phyloP scores from a whole-genome alignment of 1,140 invertebrate genomes.

The Mactra quadrangularis region DNA sequence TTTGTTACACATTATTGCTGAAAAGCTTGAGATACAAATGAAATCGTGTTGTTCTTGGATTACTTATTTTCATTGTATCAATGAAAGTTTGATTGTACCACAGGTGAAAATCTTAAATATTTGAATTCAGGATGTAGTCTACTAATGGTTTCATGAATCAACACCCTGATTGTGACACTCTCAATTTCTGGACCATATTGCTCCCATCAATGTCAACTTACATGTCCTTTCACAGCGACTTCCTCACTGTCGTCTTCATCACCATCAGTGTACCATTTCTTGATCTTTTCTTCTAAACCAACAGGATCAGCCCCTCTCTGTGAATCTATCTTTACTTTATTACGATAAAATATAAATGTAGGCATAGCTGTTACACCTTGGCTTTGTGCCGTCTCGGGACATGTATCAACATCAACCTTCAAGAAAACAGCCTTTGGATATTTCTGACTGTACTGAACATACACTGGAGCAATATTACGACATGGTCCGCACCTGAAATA shows the following conservation, averaged over 20 bases:
- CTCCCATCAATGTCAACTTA: too few species aligned
- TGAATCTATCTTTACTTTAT: constrained; percentile 85
- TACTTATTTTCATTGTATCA: too few species aligned
- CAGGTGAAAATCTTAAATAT: too few species aligned
- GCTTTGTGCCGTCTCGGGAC: constrained; percentile 89
- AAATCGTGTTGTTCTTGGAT: too few species aligned
- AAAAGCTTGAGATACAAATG: too few species aligned
- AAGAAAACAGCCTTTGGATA: constrained; percentile 96
- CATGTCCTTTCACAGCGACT: constrained; percentile 87
- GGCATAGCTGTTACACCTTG: constrained; percentile 98
- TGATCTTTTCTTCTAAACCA: constrained; percentile 94
- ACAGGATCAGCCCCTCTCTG: constrained; percentile 88
- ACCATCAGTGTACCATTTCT: constrained; percentile 91
- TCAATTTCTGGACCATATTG: too few species aligned
- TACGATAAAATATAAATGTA: constrained; percentile 98
- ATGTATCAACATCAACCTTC: constrained; percentile 92
- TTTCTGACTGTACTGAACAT: constrained; percentile 92
- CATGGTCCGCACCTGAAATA: constrained; percentile 95
- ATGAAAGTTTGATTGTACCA: too few species aligned
- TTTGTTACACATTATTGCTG: too few species aligned
- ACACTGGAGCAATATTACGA: constrained; percentile 94
- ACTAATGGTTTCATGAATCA: too few species aligned
- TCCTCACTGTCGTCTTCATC: constrained; percentile 81
- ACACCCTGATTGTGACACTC: too few species aligned
- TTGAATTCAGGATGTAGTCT: too few species aligned